These are phyloP conservation scores for Saiga tatarica DNA, from an alignment of 2,113 vertebrate species.

Conservation along the genomic window DNA sequence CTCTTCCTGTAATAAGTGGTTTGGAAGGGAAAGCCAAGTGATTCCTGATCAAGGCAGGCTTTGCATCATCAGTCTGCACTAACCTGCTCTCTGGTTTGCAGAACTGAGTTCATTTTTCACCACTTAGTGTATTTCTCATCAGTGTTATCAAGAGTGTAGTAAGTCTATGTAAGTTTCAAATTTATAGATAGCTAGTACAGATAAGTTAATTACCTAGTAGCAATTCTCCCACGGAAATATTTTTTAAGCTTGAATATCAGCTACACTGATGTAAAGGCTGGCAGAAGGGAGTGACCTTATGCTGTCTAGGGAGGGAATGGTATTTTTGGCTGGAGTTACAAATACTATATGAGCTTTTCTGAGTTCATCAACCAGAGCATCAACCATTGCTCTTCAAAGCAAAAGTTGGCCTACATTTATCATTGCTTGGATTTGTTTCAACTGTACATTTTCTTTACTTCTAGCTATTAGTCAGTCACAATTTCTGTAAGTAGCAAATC, in stretches of 20 bases:
- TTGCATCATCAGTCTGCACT: background rate
- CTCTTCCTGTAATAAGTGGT: background rate
- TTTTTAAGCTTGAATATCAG: background rate
- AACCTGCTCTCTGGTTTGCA: background rate
- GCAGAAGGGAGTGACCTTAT: background rate
- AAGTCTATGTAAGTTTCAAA: slow-evolving; percentile 10
- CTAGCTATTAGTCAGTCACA: background rate
- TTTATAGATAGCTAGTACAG: background rate
- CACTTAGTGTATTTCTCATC: background rate
- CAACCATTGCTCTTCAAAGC: background rate
- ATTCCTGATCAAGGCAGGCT: background rate
- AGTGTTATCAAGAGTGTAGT: background rate
- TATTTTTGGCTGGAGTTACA: background rate
- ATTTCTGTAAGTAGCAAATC: background rate
- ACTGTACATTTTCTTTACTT: background rate
- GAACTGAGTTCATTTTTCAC: background rate
- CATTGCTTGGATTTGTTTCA: background rate
- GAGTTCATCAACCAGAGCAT: background rate
- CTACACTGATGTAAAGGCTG: background rate
- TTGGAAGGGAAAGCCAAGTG: background rate
- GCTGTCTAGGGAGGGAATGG: background rate
- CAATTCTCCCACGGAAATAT: background rate
- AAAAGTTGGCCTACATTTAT: background rate
- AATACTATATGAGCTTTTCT: background rate
- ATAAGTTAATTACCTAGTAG: slow-evolving; percentile 1